Evolutionary conservation across 2,113 vertebrate species (phyloP).

Genomic region (Bothrops jararaca): DNA sequence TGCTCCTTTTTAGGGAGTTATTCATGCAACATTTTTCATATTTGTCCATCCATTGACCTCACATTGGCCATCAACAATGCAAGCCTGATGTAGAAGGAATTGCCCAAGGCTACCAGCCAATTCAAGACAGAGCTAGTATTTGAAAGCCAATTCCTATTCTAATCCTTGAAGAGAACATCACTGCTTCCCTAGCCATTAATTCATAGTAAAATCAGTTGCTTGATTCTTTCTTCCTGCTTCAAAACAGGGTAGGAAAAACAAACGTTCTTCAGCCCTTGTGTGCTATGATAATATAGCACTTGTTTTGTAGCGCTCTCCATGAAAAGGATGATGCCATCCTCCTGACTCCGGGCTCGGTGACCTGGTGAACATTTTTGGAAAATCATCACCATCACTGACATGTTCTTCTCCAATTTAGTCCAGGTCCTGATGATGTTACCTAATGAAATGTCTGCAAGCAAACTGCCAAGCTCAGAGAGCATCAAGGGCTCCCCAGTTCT

Average conservation of each 20-base stretch:
- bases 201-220: neutral
- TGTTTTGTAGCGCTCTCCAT: conserved; percentile 84
- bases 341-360: conserved; percentile 87
- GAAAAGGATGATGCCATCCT: conserved; percentile 87
- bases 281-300: conserved; percentile 93
- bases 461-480: neutral
- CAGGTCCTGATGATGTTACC: conserved; percentile 72
- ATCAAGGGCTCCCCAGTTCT: neutral
- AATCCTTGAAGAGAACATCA: neutral
- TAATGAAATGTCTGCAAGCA: neutral
- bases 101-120: neutral
- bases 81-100: neutral
- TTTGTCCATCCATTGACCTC: neutral
- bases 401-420: conserved; percentile 89
- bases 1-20: neutral
- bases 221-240: neutral
- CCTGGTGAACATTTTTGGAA: conserved; percentile 90
- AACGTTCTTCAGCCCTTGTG: conserved; percentile 83
- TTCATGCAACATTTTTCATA: neutral
- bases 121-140: neutral
- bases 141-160: too few species aligned
- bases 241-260: conserved; percentile 86
- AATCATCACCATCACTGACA: conserved; percentile 98
- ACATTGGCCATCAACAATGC: neutral
- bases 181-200: neutral